phyloP scores from a whole-genome alignment of 92 coral and sea anemone genomes.

The Virgularia gustaviana region DNA sequence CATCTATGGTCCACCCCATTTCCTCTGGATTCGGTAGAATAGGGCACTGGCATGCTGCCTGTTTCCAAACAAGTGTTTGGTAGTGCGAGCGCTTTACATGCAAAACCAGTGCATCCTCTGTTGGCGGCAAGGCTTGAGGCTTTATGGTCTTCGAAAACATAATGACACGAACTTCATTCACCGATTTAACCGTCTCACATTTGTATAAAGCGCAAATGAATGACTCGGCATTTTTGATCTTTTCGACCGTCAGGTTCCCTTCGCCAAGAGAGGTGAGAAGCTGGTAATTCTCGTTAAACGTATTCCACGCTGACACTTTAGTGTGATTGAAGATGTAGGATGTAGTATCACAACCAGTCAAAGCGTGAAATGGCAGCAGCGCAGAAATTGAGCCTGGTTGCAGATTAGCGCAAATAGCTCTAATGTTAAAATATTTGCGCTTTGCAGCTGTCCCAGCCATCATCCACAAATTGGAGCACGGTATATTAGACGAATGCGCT shows the following conservation, averaged over 20 bases:
- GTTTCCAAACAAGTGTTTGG: slow-evolving; percentile 46
- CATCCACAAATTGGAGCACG: slow-evolving; percentile 47
- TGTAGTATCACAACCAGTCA: slow-evolving; percentile 49
- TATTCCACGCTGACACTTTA: slow-evolving; percentile 41
- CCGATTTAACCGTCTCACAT: slow-evolving; percentile 26
- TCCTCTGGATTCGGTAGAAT: slow-evolving; percentile 11
- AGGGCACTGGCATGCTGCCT: slow-evolving; percentile 16
- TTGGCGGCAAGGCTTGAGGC: slow-evolving; percentile 35
- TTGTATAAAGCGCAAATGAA: slow-evolving; percentile 54
- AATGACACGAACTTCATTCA: slow-evolving; percentile 29
- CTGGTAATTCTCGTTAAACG: slow-evolving; percentile 26
- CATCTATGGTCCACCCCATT: slow-evolving; percentile 38
- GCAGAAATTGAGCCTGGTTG: slow-evolving; percentile 35
- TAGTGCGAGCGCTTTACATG: slow-evolving; percentile 41
- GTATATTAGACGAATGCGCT: slow-evolving; percentile 46
- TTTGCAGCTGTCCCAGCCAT: slow-evolving; percentile 60
- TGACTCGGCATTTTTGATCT: slow-evolving; percentile 44
- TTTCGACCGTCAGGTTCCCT: slow-evolving; percentile 36
- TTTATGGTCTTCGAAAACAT: slow-evolving; percentile 27
- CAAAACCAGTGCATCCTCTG: slow-evolving; percentile 19
- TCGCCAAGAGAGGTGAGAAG: slow-evolving; percentile 43
- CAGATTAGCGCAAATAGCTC: slow-evolving; percentile 40
- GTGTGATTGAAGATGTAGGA: slow-evolving; percentile 39
- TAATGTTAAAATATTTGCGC: slow-evolving; percentile 52
- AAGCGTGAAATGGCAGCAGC: slow-evolving; percentile 59